Evolutionary conservation across 2,888 invertebrate genomes (phyloP), one percentile per base, ranked within the genome.

Genomic region (Phyllotreta cruciferae): DNA sequence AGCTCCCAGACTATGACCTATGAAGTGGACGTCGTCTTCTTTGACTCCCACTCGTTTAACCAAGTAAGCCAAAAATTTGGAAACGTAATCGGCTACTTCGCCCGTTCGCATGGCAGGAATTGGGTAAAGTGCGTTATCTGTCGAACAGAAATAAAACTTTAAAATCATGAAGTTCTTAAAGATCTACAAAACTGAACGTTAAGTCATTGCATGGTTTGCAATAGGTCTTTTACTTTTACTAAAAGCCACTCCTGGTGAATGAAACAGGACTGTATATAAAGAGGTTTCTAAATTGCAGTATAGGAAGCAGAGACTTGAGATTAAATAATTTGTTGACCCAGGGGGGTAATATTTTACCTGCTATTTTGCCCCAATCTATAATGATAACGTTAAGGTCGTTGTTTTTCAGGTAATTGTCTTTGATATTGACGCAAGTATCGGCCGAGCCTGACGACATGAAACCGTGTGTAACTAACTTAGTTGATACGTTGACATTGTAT

Each of bases 1-100:
- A 24, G 47, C 47, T 24, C 47, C 47, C 9, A 47, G 24, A 47
- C 47, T 47, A 6, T 47, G 47, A 1, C 47, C 47, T 47, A 47
- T 47, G 9, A 47, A n/a, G 24, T 47, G 47, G 34, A 47, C 1
- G n/a, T 47, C 24, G 6, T 47, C 47, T 3, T 24, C 24, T 47
- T 13, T 24, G 8, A 47, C 47, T 34, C 47, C 47, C n/a, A 14
- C 24, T 14, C 11, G 2, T 3, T 9, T 11, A 5, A 47, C 34
- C 34, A 47, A 47, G 9, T 24, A 24, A 24, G 14, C 34, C 9
- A 47, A 24, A 14, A 47, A 47, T 9, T 47, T n/a, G 14, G 47
- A 24, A 34, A 9, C 14, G n/a, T 10, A 47, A 24, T 34, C 34
- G 7, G 47, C 47, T 9, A 47, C 47, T 47, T 34, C 47, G 14